A percentile compares a stretch with the other conserved stretches of the same genome.
phyloP scores from a whole-genome alignment of 2,113 vertebrate genomes.

The Leucosticte australis region DNA sequence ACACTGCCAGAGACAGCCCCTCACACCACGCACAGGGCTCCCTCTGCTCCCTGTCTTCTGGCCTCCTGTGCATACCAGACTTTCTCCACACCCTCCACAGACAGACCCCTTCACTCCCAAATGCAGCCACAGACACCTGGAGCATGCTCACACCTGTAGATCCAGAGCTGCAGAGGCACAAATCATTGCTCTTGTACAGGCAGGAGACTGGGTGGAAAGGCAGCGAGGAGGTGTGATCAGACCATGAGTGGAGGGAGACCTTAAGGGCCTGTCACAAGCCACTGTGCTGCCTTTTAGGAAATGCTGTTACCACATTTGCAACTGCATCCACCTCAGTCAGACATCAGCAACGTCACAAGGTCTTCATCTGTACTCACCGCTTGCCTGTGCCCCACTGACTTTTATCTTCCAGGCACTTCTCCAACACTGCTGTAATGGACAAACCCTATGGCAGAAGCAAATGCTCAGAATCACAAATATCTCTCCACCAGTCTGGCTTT shows the following conservation, averaged over 20 bases:
- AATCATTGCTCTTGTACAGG: not conserved
- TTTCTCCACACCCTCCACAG: not conserved
- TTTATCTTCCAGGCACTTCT: not conserved
- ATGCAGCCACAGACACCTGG: not conserved
- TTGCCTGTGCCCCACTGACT: not conserved
- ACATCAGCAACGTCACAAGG: fast-evolving
- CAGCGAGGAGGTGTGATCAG: not conserved
- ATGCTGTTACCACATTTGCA: not conserved
- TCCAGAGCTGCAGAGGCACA: not conserved
- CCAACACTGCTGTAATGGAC: not conserved
- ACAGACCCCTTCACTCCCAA: not conserved
- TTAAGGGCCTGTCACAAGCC: not conserved
- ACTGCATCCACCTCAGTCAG: not conserved
- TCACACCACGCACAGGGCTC: fast-evolving
- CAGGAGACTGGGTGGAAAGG: not conserved
- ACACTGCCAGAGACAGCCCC: not conserved
- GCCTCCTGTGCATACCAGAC: not conserved
- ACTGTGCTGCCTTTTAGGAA: not conserved
- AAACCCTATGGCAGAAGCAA: not conserved
- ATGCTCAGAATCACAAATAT: not conserved
- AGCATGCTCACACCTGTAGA: not conserved
- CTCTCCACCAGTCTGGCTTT: not conserved
- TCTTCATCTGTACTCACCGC: not conserved
- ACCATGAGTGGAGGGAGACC: not conserved
- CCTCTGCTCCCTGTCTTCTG: not conserved